These are phyloP conservation scores for Ectemnius continuus DNA, from an alignment of 2,888 invertebrate genomes.

Conservation along the genomic window DNA sequence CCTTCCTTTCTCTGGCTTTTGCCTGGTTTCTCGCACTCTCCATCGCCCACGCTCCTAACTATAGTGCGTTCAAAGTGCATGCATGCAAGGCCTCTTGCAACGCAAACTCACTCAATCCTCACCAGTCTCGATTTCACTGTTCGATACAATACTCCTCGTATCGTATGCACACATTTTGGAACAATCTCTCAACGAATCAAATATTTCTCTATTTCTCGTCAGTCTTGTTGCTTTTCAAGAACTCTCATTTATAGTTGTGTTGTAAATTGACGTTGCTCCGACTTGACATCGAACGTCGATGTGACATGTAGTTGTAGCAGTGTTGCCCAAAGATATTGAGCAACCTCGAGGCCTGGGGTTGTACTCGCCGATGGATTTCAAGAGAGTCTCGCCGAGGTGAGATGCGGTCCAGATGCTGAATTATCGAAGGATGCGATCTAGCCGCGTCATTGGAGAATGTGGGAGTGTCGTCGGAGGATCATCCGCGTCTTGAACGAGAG, in stretches of 20 bases:
- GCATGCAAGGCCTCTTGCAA: slow-evolving; percentile 10
- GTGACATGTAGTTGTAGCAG: too few species aligned
- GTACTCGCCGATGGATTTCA: slow-evolving; percentile 36
- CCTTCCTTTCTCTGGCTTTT: slow-evolving; percentile 33
- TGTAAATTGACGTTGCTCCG: too few species aligned
- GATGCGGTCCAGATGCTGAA: slow-evolving; percentile 46
- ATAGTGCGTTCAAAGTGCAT: slow-evolving; percentile 34
- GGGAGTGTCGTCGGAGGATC: slow-evolving; percentile 72
- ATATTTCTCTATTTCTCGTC: too few species aligned
- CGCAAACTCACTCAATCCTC: too few species aligned
- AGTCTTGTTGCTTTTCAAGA: too few species aligned
- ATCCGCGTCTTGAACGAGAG: slow-evolving; percentile 49
- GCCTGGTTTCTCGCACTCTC: slow-evolving; percentile 23
- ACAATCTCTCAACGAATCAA: too few species aligned
- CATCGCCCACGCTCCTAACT: slow-evolving; percentile 53
- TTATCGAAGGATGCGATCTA: slow-evolving; percentile 68
- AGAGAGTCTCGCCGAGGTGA: slow-evolving; percentile 40
- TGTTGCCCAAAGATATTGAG: slow-evolving; percentile 12
- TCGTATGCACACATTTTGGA: too few species aligned
- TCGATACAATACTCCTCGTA: too few species aligned
- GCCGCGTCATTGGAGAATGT: slow-evolving; percentile 76
- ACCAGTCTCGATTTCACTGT: too few species aligned
- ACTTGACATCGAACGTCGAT: too few species aligned
- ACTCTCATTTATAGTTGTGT: too few species aligned
- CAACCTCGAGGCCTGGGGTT: slow-evolving; percentile 25